Base-by-base conservation (phyloP, 2,797 vertebrate genomes). In the Halcyon leucocephala region DNA sequence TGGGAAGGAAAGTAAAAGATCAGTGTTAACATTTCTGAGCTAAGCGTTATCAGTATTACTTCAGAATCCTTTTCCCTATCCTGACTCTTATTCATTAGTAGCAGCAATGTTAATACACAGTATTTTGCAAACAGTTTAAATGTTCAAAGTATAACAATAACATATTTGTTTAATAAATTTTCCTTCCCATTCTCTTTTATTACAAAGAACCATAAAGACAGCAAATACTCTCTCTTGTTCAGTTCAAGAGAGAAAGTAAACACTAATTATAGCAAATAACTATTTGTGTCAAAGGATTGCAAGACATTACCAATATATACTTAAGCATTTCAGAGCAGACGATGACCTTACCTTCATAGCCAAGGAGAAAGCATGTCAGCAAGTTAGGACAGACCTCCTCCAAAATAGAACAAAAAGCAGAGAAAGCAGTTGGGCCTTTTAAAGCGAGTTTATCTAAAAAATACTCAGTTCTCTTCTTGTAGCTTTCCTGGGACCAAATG, bases 351-450 rank as follows among this genome's bases (percentile, higher is more conserved):
- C 99, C 99, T 99, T 99, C 98, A 96, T 97, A 98, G 71, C 99
- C 98, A 96, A 99, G 96, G 90, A 99, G 98, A 95, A 99, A 98
- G 95, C 98, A 98, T 95, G 98, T 98, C 61, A 99, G 98, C 98
- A 99, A 98, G 96, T 98, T 98, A 92, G 99, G 99, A 91, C 98
- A 99, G 95, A 99, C 98, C 91, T 99, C 99, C 89, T 99, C 99
- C 98, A 99, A 97, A 87, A 99, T 96, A 12, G 98, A 98, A 96
- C 98, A 99, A 98, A 99, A 99, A 28, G 98, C 98, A 82, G 97
- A 98, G 97, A 99, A 99, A 41, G 98, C 99, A 65, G 88, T 72
- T 7, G 99, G 99, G 65, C 98, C 99, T 98, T 99, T 99, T 16
- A 97, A 96, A 79, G 97, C 98, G 80, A 99, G 98, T 95, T 98